Evolutionary conservation across 2,888 invertebrate genomes (phyloP).

Genomic region (Dryocosmus kuriphilus): DNA sequence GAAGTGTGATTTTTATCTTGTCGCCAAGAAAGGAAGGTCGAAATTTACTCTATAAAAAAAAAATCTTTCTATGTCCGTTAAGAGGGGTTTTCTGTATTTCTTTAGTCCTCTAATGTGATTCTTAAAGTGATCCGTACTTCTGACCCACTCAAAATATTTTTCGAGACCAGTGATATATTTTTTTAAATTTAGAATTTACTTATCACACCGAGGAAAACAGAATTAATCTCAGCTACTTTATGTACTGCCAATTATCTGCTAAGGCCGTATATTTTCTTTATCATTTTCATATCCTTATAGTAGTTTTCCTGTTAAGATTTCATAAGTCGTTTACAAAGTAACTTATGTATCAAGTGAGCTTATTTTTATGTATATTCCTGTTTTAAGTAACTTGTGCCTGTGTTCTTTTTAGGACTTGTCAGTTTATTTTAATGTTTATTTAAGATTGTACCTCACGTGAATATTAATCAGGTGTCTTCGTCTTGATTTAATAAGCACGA

Average conservation of each 20-base stretch:
- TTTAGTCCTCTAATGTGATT: not conserved
- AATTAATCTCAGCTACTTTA: slow-evolving; percentile 69
- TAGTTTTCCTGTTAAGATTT: slow-evolving; percentile 33
- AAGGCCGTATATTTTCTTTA: slow-evolving; percentile 58
- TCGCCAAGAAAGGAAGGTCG: not conserved
- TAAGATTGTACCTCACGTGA: slow-evolving; percentile 30
- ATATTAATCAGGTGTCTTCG: slow-evolving; percentile 13
- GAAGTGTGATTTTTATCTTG: slow-evolving; percentile 1
- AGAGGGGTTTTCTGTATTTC: not conserved
- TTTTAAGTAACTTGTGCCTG: slow-evolving; percentile 15
- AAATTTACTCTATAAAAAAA: not conserved
- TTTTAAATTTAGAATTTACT: slow-evolving; percentile 71
- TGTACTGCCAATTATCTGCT: slow-evolving; percentile 73
- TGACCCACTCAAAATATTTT: slow-evolving; percentile 61
- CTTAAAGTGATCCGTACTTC: slow-evolving; percentile 57
- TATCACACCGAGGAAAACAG: slow-evolving; percentile 71
- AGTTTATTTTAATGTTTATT: slow-evolving; percentile 16
- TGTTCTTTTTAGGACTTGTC: slow-evolving; percentile 17
- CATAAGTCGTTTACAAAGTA: slow-evolving; percentile 11
- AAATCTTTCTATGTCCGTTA: not conserved
- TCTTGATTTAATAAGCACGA: slow-evolving; percentile 63
- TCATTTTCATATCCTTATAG: slow-evolving; percentile 48
- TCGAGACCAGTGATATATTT: slow-evolving; percentile 76
- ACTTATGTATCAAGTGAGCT: slow-evolving; percentile 20
- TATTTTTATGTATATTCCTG: slow-evolving; percentile 38